Base-by-base conservation (phyloP, 2,113 vertebrate genomes). In the Amazona vittata region DNA sequence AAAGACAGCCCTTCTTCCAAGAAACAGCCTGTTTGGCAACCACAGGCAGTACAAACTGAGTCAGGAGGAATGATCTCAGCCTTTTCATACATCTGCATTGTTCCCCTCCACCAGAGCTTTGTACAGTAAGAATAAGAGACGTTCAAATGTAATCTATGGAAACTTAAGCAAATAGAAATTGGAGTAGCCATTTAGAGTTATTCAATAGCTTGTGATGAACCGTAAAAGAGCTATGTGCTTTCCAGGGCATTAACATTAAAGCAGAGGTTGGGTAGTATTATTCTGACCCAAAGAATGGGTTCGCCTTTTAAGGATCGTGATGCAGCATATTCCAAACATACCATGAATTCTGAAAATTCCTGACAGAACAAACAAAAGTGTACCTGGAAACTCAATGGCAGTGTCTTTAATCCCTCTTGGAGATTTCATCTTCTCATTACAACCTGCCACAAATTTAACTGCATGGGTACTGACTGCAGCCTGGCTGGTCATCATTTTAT, bases 61-160 rank as follows among this genome's bases (percentile, higher is more conserved):
- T 83, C 95, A 95, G 86, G 64, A 94, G 62, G 73, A 89, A 86
- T 92, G 89, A 96, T 75, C 68, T 96, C 94, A 97, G 91, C 83
- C 89, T 55, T 86, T 86, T 76, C 50, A 11, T 74, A 43, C 25
- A 89, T 74, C 82, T 44, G 37, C 89, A 76, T 75, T 84, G 83
- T 63, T 57, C 53, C 71, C 49, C 26, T 95, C 94, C 91, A 76
- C 71, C 91, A 94, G 63, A 85, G 93, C 81, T 93, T 86, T 65
- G 84, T 83, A 90, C 89, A 91, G 52, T 44, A 82, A 28, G 86
- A 92, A 68, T 46, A 75, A 91, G 65, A 86, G 78, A 85, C 26
- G 65, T 93, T 97, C 87, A 93, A 59, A 89, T 84, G 52, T 64
- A 89, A 94, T 71, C 95, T 83, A 88, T 67, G 65, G 90, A 76